phyloP scores from a whole-genome alignment of 2,797 vertebrate genomes.

The Urosaurus nigricauda region DNA sequence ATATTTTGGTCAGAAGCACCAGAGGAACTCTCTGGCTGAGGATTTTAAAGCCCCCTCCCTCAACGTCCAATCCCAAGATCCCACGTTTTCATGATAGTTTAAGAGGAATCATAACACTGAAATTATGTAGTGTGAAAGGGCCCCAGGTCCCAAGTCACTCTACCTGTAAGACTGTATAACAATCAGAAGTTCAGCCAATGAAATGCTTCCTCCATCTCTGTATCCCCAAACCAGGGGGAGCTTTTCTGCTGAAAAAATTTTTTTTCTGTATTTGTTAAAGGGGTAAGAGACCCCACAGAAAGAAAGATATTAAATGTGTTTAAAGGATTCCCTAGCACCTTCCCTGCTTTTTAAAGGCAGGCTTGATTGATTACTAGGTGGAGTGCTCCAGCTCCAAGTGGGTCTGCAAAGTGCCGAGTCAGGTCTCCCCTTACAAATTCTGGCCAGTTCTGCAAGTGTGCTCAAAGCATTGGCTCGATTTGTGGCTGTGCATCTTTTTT shows the following conservation, averaged over 20 bases:
- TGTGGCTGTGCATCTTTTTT: slow-evolving; percentile 28
- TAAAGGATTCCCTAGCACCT: neutral
- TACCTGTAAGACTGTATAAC: neutral
- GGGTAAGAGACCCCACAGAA: neutral
- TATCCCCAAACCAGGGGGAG: neutral
- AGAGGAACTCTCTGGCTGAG: too few species aligned
- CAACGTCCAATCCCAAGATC: too few species aligned
- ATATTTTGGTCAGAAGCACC: too few species aligned
- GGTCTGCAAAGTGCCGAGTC: neutral
- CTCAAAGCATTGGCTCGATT: neutral
- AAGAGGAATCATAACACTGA: too few species aligned
- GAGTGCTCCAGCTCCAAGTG: neutral
- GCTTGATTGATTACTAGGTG: neutral
- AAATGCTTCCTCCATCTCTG: too few species aligned
- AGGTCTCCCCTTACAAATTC: neutral
- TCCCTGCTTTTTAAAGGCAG: neutral
- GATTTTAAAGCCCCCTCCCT: too few species aligned
- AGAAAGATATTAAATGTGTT: neutral
- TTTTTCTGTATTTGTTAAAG: neutral
- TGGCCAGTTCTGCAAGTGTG: slow-evolving; percentile 16
- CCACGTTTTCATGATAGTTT: too few species aligned
- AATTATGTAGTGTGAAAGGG: too few species aligned
- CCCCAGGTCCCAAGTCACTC: too few species aligned
- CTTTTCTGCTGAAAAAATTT: neutral
- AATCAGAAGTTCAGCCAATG: neutral